Evolutionary conservation across 1,140 invertebrate genomes (phyloP).

Genomic region (Neomicropteryx cornuta): DNA sequence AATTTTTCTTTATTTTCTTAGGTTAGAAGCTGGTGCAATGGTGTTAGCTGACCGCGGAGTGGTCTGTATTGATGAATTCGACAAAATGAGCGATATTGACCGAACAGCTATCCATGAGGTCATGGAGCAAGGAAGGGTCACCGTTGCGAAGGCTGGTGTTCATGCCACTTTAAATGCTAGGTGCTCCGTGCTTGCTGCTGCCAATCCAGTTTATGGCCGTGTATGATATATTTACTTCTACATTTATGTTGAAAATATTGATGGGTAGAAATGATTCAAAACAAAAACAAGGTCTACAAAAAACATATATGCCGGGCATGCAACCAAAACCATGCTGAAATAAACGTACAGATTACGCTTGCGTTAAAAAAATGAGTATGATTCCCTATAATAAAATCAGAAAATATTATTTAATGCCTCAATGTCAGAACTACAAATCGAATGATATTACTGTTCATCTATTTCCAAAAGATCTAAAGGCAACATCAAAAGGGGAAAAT

Average conservation of each 20-base stretch:
- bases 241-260: slow-evolving; percentile 2
- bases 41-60: slow-evolving; percentile 96
- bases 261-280: too few species aligned
- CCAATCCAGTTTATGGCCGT: slow-evolving; percentile 98
- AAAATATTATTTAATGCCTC: too few species aligned
- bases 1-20: slow-evolving; percentile 19
- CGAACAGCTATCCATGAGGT: slow-evolving; percentile 98
- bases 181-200: slow-evolving; percentile 95
- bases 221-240: slow-evolving; percentile 38
- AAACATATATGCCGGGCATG: too few species aligned
- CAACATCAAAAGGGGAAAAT: too few species aligned
- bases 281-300: too few species aligned
- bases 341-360: too few species aligned
- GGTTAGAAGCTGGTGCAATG: slow-evolving; percentile 97
- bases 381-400: too few species aligned
- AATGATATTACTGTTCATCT: too few species aligned
- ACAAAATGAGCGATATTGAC: slow-evolving; percentile 99
- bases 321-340: too few species aligned
- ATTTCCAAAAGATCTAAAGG: too few species aligned
- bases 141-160: slow-evolving; percentile 97
- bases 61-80: slow-evolving; percentile 99
- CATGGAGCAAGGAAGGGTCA: slow-evolving; percentile 91
- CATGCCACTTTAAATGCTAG: slow-evolving; percentile 96
- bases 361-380: too few species aligned
- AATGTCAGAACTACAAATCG: too few species aligned